Evolutionary conservation across 2,888 invertebrate species (phyloP), one percentile per base, ranked within the genome.

Genomic region (Perdita meconis): DNA sequence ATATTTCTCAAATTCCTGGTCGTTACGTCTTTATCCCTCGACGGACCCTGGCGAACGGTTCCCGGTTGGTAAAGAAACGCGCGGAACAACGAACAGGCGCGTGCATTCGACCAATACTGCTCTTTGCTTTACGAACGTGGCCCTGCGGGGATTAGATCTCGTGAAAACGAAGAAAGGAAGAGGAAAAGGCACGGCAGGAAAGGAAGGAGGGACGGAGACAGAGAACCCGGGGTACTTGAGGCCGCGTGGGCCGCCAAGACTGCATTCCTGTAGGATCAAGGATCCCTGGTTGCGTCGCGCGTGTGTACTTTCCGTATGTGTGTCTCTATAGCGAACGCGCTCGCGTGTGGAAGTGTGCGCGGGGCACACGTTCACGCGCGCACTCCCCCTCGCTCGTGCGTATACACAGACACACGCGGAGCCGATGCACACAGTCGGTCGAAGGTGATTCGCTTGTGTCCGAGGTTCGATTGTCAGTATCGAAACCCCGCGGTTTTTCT

Each of bases 261-360:
- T 88, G 90, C 91, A 91, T 91, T 91, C 91, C 89, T 90, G 88
- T 86, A 90, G 91, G 91, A 91, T 91, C 91, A 91, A 91, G 90
- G 90, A 91, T 91, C 91, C 87, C 88, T 83, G 84, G 79, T 87
- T 81, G 84, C 78, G 72, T 80, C 85, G 65, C 72, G 80, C 61
- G 56, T 60, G 71, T 71, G 77, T 80, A 76, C 50, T 50, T 38
- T 50, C 50, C 50, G 67, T 66, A 40, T 61, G 80, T 84, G 78
- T 68, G 68, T 67, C 71, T 78, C 67, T 64, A 53, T 53, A 22
- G 67, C 55, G 51, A 47, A 53, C 61, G 60, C 65, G 71, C 44
- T 61, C 56, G 60, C 70, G 76, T 57, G 36, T 40, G 56, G 26
- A 44, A 38, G 51, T 30, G 26, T 51, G 26, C 42, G 53, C 8